phyloP scores from a whole-genome alignment of 2,888 invertebrate genomes.

The Pantelozetes paolii region DNA sequence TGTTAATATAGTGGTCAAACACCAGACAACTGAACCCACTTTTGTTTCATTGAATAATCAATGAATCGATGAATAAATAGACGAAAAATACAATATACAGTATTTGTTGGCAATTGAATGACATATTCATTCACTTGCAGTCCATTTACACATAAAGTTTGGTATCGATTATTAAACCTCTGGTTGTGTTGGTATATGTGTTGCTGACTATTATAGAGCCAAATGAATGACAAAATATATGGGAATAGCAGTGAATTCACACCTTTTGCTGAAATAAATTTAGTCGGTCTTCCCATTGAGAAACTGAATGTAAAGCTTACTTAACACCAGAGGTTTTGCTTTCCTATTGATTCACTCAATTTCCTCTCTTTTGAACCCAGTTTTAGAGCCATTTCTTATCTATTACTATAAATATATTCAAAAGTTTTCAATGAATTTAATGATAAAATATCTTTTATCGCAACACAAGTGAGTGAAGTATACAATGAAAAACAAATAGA shows the following conservation, averaged over 20 bases:
- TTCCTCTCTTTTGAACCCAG: conserved; percentile 4
- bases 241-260: not conserved
- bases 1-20: conserved; percentile 13
- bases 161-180: not conserved
- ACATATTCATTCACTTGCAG: conserved; percentile 10
- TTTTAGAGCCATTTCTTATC: not conserved
- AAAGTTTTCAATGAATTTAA: not conserved
- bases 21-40: not conserved
- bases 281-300: not conserved
- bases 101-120: not conserved
- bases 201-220: conserved; percentile 12
- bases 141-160: conserved; percentile 1
- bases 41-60: conserved; percentile 6
- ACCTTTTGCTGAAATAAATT: conserved; percentile 10
- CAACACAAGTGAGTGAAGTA: no score
- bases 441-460: not conserved
- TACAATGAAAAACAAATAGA: no score
- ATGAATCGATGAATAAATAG: conserved; percentile 16
- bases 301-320: conserved; percentile 27
- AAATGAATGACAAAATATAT: not conserved
- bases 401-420: not conserved
- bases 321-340: conserved; percentile 32
- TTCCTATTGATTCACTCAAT: conserved; percentile 35
- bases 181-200: not conserved
- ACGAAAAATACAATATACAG: not conserved